Evolutionary conservation across 1,140 invertebrate species (phyloP), one percentile per base, ranked within the genome.

Genomic region (Thaumetopoea pityocampa): DNA sequence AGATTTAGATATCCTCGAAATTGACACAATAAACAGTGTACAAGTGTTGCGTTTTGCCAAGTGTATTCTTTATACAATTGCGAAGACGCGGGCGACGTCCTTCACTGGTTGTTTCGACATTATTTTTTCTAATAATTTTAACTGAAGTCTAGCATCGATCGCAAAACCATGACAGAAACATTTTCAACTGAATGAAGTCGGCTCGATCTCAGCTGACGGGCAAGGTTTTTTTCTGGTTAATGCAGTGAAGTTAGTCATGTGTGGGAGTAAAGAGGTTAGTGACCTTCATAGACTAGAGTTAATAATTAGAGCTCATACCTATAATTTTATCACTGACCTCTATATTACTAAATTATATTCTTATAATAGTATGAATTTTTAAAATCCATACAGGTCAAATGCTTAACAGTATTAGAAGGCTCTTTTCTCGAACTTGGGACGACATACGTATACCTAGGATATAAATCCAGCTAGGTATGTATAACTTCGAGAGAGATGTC

Each of bases 161-260:
- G 69, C 60, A 63, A 24, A 50, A 71, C 72, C 78, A 82, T 82
- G 78, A 78, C 74, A 82, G 74, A 54, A 71, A 56, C 44, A 47
- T 59, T 72, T 71, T 72, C 65, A 58, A 68, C 64, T 66, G 51
- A 40, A 41, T 71, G 77, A 81, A 81, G 69, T 77, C 49, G 17
- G 63, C 52, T 12, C 53, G 51, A 41, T 66, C 77, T 68, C 77
- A 81, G 77, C 77, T 81, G 77, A 81, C 77, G 72, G 67, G 57
- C 57, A 38, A 50, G 46, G 60, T 72, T 70, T 73, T 70, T 65
- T 56, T 47, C 41, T 46, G 50, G 52, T 44, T 59, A 24, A 27
- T 19, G 45, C 27, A 36, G 43, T 67, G 78, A 82, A 82, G 78
- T 68, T 67, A 55, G 67, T 24, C 33, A 33, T 41, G 32, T 22